Conservation (phyloP, 2,888 invertebrate species). For the Caenorhabditis becei region DNA sequence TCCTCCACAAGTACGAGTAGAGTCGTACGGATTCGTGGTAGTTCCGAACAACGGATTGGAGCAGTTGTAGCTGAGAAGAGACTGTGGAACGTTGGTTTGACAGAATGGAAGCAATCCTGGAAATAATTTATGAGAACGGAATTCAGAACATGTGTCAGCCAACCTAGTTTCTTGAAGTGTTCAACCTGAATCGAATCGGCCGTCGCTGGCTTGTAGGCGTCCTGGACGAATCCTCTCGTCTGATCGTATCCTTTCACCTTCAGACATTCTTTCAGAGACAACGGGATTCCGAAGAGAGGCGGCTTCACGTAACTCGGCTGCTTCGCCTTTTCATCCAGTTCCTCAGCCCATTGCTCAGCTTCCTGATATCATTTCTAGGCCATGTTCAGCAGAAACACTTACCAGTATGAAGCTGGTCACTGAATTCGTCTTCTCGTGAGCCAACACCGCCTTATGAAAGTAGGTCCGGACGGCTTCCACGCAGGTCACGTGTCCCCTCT, state of each 20-base stretch:
- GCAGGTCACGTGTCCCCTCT: constrained; percentile 62
- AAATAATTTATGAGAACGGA: background rate
- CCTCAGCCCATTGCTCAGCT: constrained; percentile 72
- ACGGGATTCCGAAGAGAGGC: constrained; percentile 77
- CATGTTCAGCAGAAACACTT: background rate
- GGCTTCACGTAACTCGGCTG: constrained; percentile 70
- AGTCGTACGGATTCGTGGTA: constrained; percentile 62
- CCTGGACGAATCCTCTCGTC: constrained; percentile 80
- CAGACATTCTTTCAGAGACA: constrained; percentile 78
- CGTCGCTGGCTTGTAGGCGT: constrained; percentile 70
- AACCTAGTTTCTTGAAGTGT: constrained; percentile 68
- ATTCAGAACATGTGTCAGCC: constrained; percentile 21
- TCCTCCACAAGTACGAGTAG: constrained; percentile 67
- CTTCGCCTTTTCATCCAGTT: constrained; percentile 68
- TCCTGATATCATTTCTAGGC: constrained; percentile 58
- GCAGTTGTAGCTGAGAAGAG: constrained; percentile 79
- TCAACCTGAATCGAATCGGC: constrained; percentile 69
- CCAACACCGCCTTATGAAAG: constrained; percentile 67
- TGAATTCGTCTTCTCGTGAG: constrained; percentile 76
- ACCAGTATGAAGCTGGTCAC: constrained; percentile 69
- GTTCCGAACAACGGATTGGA: constrained; percentile 82
- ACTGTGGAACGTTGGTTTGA: constrained; percentile 83
- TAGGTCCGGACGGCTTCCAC: constrained; percentile 71
- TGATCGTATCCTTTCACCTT: constrained; percentile 76
- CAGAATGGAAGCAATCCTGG: constrained; percentile 83